Evolutionary conservation across 2,113 vertebrate species (phyloP).

Genomic region (Rhinoderma darwinii): DNA sequence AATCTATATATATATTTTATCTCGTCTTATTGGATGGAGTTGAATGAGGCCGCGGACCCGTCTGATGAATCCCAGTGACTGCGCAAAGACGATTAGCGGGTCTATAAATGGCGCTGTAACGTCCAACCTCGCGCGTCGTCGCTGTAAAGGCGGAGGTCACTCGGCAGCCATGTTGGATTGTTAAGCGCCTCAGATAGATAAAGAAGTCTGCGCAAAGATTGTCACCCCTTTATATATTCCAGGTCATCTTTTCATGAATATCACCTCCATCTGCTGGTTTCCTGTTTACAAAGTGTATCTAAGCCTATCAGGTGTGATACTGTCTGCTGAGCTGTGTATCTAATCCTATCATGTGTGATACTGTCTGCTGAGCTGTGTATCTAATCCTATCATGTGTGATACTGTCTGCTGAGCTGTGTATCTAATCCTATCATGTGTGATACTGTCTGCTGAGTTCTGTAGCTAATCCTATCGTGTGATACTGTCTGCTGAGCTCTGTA

Average conservation of each 20-base stretch:
- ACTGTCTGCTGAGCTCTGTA: background rate
- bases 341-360: too few species aligned
- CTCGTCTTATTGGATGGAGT: conserved; percentile 68
- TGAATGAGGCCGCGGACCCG: conserved; percentile 47
- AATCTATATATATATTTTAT: conserved; percentile 64
- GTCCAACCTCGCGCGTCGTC: background rate
- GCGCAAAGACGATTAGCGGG: background rate
- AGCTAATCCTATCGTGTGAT: too few species aligned
- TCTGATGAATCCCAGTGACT: background rate
- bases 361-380: too few species aligned
- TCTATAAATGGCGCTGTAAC: background rate
- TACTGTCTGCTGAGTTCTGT: too few species aligned
- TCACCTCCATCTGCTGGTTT: too few species aligned
- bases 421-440: too few species aligned
- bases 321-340: background rate
- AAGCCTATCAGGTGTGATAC: background rate
- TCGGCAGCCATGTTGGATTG: background rate
- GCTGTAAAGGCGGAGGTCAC: background rate
- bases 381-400: too few species aligned
- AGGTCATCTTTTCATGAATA: too few species aligned
- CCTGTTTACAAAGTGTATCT: background rate
- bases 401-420: background rate
- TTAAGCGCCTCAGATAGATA: background rate
- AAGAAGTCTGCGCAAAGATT: too few species aligned
- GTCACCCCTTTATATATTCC: too few species aligned